These are phyloP conservation scores for Pyxicephalus adspersus DNA, from an alignment of 2,113 vertebrate genomes.

Conservation along the genomic window DNA sequence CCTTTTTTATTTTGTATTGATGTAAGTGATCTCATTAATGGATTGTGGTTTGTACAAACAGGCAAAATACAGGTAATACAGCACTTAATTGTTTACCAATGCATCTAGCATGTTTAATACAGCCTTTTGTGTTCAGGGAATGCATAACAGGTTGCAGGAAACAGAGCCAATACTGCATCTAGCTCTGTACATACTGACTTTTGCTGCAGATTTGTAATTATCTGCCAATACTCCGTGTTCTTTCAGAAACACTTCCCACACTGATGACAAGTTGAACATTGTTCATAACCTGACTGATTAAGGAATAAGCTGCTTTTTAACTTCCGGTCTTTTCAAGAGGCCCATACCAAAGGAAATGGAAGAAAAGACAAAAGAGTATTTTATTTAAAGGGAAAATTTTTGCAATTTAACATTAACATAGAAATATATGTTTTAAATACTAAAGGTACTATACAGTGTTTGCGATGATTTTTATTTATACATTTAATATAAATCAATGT, in stretches of 20 bases:
- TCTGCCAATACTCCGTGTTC: background rate
- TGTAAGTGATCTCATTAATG: background rate
- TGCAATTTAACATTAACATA: too few species aligned
- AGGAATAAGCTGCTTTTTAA: background rate
- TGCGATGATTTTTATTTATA: too few species aligned
- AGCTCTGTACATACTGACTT: constrained; percentile 10
- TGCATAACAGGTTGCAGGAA: background rate
- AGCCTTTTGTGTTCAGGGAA: background rate
- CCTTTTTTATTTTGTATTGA: background rate
- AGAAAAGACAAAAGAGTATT: too few species aligned
- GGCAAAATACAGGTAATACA: constrained; percentile 4
- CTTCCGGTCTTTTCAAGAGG: too few species aligned
- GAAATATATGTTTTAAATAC: too few species aligned
- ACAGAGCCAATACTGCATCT: constrained; percentile 1
- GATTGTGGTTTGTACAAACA: background rate
- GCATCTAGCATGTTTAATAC: background rate
- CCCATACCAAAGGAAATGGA: too few species aligned
- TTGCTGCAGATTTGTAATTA: background rate
- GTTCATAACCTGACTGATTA: background rate
- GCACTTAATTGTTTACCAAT: background rate
- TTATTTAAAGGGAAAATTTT: too few species aligned
- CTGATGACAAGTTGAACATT: background rate
- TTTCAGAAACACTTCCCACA: background rate
- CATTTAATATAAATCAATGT: too few species aligned
- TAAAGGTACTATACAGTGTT: too few species aligned